A percentile compares a stretch with the other conserved stretches of the same genome.
Conservation (phyloP, 2,797 vertebrate genomes). For the Pseudochromis fuscus region DNA sequence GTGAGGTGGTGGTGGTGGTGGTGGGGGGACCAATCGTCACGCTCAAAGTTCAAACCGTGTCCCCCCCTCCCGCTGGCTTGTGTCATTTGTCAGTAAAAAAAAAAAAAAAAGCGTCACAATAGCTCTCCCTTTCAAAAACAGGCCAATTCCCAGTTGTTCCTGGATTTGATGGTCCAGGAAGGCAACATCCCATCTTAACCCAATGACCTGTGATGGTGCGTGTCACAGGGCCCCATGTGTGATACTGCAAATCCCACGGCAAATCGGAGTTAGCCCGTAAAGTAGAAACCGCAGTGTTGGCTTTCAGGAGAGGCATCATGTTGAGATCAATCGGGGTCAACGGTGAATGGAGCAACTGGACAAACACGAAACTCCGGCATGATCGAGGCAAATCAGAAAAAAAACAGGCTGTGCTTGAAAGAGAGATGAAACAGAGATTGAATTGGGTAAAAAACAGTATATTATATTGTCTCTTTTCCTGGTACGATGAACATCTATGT, state of each 20-base stretch:
- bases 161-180: slow-evolving; percentile 62
- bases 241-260: slow-evolving; percentile 53
- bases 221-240: slow-evolving; percentile 41
- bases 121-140: slow-evolving; percentile 35
- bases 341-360: slow-evolving; percentile 21
- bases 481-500: too few species aligned
- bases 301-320: slow-evolving; percentile 20
- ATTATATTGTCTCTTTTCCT: neutral
- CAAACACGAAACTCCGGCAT: slow-evolving; percentile 14
- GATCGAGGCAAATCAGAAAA: neutral
- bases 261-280: slow-evolving; percentile 51
- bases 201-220: slow-evolving; percentile 57
- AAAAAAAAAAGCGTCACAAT: slow-evolving; percentile 10
- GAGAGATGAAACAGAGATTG: neutral
- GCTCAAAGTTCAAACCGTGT: slow-evolving; percentile 47
- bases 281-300: slow-evolving; percentile 14
- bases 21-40: neutral
- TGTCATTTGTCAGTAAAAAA: slow-evolving; percentile 24
- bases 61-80: neutral
- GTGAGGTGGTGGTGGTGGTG: too few species aligned
- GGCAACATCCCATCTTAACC: slow-evolving; percentile 73
- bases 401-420: neutral
- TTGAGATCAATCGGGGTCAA: slow-evolving; percentile 41
- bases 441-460: neutral
- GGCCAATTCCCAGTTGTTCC: slow-evolving; percentile 57